These are phyloP conservation scores for Halcyon smyrnensis DNA, from an alignment of 2,797 vertebrate species.

Conservation along the genomic window DNA sequence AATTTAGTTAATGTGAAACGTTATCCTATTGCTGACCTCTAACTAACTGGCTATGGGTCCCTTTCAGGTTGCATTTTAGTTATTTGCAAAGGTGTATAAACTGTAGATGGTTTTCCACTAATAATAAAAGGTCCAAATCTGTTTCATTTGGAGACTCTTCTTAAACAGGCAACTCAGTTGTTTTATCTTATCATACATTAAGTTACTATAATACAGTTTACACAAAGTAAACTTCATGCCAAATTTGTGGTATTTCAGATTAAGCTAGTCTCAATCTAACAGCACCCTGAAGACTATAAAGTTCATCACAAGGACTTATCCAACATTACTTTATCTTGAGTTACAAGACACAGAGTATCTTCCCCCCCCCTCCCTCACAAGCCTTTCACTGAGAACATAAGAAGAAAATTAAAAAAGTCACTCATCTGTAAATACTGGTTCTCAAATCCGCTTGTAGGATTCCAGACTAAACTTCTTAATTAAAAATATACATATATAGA, in stretches of 20 bases:
- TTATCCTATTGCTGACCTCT: slow-evolving; percentile 10
- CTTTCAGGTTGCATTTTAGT: neutral
- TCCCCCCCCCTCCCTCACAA: neutral
- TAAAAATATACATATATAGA: neutral
- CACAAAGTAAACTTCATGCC: neutral
- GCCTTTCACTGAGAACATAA: neutral
- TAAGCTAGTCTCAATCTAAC: neutral
- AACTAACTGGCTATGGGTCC: neutral
- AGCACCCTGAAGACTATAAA: neutral
- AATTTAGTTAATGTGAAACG: slow-evolving; percentile 42
- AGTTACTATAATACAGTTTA: neutral
- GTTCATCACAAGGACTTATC: neutral
- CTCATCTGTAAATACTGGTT: neutral
- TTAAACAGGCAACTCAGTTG: neutral
- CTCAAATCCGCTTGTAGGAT: slow-evolving; percentile 36
- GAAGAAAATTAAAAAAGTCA: neutral
- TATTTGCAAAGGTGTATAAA: neutral
- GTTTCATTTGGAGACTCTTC: neutral
- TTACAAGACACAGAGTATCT: neutral
- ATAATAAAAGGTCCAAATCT: neutral
- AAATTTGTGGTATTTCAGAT: neutral
- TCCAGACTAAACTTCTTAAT: slow-evolving; percentile 28
- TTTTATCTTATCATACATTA: neutral
- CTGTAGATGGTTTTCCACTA: neutral
- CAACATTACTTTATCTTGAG: neutral